Conservation (phyloP, 2,888 invertebrate species). For the Xanthorhoe spadicearia region DNA sequence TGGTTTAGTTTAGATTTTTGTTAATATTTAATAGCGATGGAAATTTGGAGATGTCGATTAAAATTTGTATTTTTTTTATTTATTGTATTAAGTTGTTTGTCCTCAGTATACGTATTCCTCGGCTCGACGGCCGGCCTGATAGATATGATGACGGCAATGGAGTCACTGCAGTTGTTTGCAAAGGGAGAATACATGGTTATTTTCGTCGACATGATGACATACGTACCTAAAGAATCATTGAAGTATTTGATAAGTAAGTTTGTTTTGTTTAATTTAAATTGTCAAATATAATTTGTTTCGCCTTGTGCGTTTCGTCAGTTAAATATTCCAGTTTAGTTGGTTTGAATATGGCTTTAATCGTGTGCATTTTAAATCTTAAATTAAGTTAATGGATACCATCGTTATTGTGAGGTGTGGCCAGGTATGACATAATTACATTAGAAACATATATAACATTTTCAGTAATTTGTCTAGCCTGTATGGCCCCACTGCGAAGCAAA, state of each 20-base stretch:
- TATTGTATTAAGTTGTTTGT: slow-evolving; percentile 7
- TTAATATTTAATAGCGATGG: too few relatives aligned
- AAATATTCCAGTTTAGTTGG: not conserved
- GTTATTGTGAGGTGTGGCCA: too few relatives aligned
- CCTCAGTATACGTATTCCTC: slow-evolving; percentile 97
- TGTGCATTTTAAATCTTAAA: too few relatives aligned
- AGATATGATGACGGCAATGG: slow-evolving; percentile 96
- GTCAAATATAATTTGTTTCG: not conserved
- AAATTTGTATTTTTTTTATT: not conserved
- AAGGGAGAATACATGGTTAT: slow-evolving; percentile 98
- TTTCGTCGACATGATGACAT: slow-evolving; percentile 96
- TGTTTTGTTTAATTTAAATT: not conserved
- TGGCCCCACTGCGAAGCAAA: too few relatives aligned
- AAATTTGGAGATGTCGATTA: too few relatives aligned
- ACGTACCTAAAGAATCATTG: slow-evolving; percentile 88
- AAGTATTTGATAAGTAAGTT: slow-evolving; percentile 92
- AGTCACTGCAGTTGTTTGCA: slow-evolving; percentile 93
- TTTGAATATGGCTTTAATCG: not conserved
- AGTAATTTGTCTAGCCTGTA: too few relatives aligned
- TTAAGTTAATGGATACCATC: too few relatives aligned
- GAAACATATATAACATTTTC: too few relatives aligned
- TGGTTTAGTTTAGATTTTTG: too few relatives aligned
- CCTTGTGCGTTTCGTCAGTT: not conserved
- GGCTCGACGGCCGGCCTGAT: slow-evolving; percentile 93
- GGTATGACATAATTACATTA: too few relatives aligned